Percentiles rank a stretch among this genome's conserved stretches.
phyloP scores from a whole-genome alignment of 2,113 vertebrate species.

The Lipotes vexillifer region DNA sequence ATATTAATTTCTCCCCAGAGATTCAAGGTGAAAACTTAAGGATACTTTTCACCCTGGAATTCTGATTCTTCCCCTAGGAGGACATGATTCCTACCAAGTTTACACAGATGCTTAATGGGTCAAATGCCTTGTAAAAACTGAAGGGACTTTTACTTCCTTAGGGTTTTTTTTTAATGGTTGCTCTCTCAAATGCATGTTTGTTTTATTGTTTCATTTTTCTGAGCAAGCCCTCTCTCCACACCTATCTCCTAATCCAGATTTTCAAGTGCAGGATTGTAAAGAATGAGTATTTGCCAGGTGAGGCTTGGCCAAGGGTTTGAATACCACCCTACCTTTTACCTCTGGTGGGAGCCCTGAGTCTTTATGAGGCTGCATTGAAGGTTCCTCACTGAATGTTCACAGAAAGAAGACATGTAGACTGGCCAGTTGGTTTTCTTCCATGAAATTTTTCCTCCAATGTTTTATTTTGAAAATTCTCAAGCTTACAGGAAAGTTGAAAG shows the following conservation, averaged over 20 bases:
- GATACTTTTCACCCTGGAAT: not conserved
- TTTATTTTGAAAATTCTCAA: constrained; percentile 29
- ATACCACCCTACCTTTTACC: not conserved
- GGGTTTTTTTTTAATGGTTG: not conserved
- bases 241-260: not conserved
- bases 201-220: not conserved
- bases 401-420: not conserved
- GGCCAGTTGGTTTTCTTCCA: not conserved
- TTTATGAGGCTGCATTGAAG: rapidly evolving
- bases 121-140: not conserved
- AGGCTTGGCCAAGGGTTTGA: not conserved
- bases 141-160: not conserved
- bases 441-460: not conserved
- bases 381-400: rapidly evolving
- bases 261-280: not conserved
- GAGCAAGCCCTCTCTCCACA: not conserved
- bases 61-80: not conserved
- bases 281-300: not conserved
- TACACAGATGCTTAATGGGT: not conserved
- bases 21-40: not conserved
- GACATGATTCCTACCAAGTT: not conserved
- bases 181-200: not conserved
- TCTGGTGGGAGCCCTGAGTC: not conserved
- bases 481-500: not conserved
- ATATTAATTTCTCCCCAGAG: not conserved